Evolutionary conservation across 2,888 invertebrate genomes (phyloP), one percentile per base, ranked within the genome.

Genomic region (Caenorhabditis wallacei): DNA sequence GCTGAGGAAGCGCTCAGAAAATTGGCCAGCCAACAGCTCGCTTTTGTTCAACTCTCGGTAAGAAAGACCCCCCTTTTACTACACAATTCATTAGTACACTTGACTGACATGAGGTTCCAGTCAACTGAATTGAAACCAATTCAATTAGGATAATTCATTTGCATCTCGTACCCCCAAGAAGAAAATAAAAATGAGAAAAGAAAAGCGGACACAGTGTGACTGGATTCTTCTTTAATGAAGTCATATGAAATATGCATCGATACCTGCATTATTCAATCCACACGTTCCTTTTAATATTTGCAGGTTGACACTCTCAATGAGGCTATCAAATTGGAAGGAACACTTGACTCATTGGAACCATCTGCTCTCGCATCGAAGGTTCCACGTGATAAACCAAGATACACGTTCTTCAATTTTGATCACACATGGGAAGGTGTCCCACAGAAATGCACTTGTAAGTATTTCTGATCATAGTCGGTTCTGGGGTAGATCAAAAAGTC

Each of bases 341-440:
- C 95, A 16, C 94, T 94, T 46, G 94, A 94, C 30, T 94, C 94
- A 87, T 94, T 96, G 81, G 93, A 94, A 7, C 92, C 96, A 48
- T 93, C 94, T 35, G 94, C 95, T 89, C 93, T 99, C 82, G 94
- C 95, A 0, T 94, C 94, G 0, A 95, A 95, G 92, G 95, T 98
- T 85, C 98, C 98, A 7, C 94, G 94, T 43, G 95, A 97, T 90
- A 94, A 94, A 89, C 96, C 96, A 30, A 69, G 88, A 72, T 88
- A 88, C 80, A 88, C 88, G 1, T 93, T 98, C 40, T 97, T 95
- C 92, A 94, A 95, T 88, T 98, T 96, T 93, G 95, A 95, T 90
- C 98, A 98, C 92, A 95, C 95, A 0, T 96, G 97, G 91, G 97
- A 98, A 93, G 97, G 97, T 30, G 96, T 97, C 92, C 95, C 95